Evolutionary conservation across 2,113 vertebrate species (phyloP), one percentile per base, ranked within the genome.

Genomic region (Lipophrys pholis): DNA sequence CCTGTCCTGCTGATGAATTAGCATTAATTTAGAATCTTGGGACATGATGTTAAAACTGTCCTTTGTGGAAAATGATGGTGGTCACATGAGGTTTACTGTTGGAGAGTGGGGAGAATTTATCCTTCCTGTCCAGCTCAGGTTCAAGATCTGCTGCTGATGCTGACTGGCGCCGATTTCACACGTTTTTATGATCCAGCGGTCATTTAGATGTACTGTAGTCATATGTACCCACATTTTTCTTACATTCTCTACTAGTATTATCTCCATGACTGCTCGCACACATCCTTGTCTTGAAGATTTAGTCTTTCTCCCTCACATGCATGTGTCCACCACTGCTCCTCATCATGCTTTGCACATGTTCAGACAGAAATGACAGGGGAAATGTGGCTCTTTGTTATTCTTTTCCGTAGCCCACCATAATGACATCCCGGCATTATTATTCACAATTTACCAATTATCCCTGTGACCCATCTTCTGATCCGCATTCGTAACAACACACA

Each of bases 391-490:
- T 67, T 72, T 76, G 17, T 72, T 81, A 69, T 61, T 71, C 50
- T 66, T 17, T 73, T 58, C 63, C 58, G 50, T 40, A 53, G 21
- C 62, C 54, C 15, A 16, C 11, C 9, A 5, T 70, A 72, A 81
- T 70, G 60, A 66, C 73, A 83, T 61, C 17, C n/a, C 1, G 0
- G 7, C 16, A 42, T 84, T 84, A 83, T 82, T 82, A 81, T 84
- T 79, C 70, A 76, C 69, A 77, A 65, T 87, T 86, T 69, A 80
- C 80, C 81, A 74, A 84, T 90, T 83, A 86, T 83, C 71, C 11
- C 15, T 39, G 41, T 77, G 62, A 66, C 84, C 57, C 35, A 70
- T 75, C 53, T 42, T 80, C 46, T 83, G 57, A 78, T 78, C 66
- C 66, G 42, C 46, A 78, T 60, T 81, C 57, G 51, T 7, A 46